phyloP scores from a whole-genome alignment of 2,888 invertebrate genomes.

The Epiblema foenella region DNA sequence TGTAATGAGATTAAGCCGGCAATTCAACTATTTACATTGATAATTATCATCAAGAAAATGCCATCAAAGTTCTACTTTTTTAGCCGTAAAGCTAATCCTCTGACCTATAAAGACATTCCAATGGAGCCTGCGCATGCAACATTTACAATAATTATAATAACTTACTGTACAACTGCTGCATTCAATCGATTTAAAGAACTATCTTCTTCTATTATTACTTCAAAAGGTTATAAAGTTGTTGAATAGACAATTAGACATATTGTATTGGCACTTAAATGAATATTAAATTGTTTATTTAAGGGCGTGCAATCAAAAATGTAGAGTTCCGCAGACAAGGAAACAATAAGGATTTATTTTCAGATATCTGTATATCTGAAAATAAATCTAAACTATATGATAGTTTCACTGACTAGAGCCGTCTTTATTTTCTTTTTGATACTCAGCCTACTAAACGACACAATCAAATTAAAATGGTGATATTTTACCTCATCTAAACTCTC shows the following conservation, averaged over 20 bases:
- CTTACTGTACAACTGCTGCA: slow-evolving; percentile 4
- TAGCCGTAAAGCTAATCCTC: not conserved
- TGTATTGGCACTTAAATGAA: too few relatives aligned
- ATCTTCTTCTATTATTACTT: not conserved
- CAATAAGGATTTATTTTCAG: too few relatives aligned
- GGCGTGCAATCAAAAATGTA: too few relatives aligned
- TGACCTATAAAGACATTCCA: slow-evolving; percentile 27
- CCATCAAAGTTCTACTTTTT: not conserved
- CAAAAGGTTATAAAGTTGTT: slow-evolving; percentile 14
- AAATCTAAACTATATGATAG: too few relatives aligned
- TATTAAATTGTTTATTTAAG: too few relatives aligned
- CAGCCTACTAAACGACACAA: too few relatives aligned
- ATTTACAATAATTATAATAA: slow-evolving; percentile 7
- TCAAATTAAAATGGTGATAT: too few relatives aligned
- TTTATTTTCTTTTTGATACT: too few relatives aligned
- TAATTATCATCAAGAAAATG: slow-evolving; percentile 3
- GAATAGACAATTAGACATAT: slow-evolving; percentile 1
- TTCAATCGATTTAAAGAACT: slow-evolving; percentile 14
- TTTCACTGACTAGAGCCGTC: too few relatives aligned
- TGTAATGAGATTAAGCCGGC: not conserved
- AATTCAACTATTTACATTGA: not conserved
- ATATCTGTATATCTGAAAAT: too few relatives aligned
- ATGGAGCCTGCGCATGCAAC: slow-evolving; percentile 22
- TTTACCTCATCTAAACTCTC: too few relatives aligned
- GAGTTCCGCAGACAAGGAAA: too few relatives aligned